Evolutionary conservation across 2,888 invertebrate species (phyloP).

Genomic region (Orgyia antiqua): DNA sequence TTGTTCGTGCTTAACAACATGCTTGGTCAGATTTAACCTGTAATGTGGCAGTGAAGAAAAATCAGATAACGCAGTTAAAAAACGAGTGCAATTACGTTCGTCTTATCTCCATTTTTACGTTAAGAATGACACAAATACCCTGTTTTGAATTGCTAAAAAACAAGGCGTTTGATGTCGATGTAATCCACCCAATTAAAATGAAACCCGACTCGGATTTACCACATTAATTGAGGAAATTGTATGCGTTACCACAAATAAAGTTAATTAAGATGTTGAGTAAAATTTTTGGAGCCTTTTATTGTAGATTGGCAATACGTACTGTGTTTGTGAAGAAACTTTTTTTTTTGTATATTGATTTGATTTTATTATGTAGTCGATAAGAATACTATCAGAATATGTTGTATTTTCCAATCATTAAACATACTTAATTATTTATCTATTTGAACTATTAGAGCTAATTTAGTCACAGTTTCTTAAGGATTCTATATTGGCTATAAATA

Average conservation of each 20-base stretch:
- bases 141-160: slow-evolving; percentile 52
- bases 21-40: slow-evolving; percentile 42
- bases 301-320: no score
- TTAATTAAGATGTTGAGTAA: slow-evolving; percentile 10
- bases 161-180: slow-evolving; percentile 47
- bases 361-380: no score
- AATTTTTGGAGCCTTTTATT: no score
- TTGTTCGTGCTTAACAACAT: slow-evolving; percentile 15
- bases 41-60: slow-evolving; percentile 44
- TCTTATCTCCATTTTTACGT: slow-evolving; percentile 55
- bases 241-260: slow-evolving; percentile 12
- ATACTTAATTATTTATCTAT: no score
- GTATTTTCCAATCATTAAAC: no score
- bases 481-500: no score
- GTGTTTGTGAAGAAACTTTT: no score
- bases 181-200: slow-evolving; percentile 69
- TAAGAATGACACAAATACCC: slow-evolving; percentile 39
- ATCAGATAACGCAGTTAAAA: slow-evolving; percentile 72
- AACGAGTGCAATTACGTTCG: slow-evolving; percentile 68
- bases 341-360: no score
- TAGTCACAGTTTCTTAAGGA: no score
- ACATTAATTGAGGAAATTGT: slow-evolving; percentile 33
- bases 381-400: no score
- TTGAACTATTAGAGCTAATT: no score
- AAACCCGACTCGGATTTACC: slow-evolving; percentile 36